Base-by-base conservation (phyloP, 2,888 invertebrate species). In the Ecdyonurus torrentis region DNA sequence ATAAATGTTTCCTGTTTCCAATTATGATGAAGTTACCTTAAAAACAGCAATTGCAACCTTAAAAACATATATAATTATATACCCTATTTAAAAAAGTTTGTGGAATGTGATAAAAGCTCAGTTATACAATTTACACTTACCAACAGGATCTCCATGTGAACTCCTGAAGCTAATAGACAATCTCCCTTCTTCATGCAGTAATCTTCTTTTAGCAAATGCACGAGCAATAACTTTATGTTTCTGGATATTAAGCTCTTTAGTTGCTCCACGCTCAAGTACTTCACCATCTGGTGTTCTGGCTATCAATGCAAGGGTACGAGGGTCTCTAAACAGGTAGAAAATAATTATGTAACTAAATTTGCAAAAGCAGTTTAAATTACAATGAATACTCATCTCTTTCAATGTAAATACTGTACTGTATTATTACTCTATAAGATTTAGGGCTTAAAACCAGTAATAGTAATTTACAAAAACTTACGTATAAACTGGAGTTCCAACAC, bases 161-260 rank as follows among this genome's bases (percentile, higher is more conserved):
- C 90, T 90, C 66, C 87, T 87, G 67, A 93, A 85, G 67, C 89
- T 91, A 71, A 95, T 87, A 58, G 94, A 94, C 58, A 95, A 79
- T 15, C 90, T 80, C 5, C 91, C 92, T 70, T 86, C 63, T 65
- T 73, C 86, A 67, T 89, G 86, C 70, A 92, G 84, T 70, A 90
- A 88, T 69, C 89, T 87, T 55, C 93, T 82, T 64, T 91, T 89
- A 0, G 89, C 87, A 79, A 89, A 96, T 0, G 91, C 92, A 73
- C 91, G 88, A 22, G 93, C 90, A 63, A 96, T 94, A 60, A 95
- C 83, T 76, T 91, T 89, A 75, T 95, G 93, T 71, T 93, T 92
- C 72, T 87, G 86, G 61, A 85, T 20, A 22, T 55, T 55, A n/a
- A 55, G n/a, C n/a, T 55, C 55, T 20, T 22, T 55, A 22, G 55